Base-by-base conservation (phyloP, 1,140 invertebrate species). In the Colletes gigas region DNA sequence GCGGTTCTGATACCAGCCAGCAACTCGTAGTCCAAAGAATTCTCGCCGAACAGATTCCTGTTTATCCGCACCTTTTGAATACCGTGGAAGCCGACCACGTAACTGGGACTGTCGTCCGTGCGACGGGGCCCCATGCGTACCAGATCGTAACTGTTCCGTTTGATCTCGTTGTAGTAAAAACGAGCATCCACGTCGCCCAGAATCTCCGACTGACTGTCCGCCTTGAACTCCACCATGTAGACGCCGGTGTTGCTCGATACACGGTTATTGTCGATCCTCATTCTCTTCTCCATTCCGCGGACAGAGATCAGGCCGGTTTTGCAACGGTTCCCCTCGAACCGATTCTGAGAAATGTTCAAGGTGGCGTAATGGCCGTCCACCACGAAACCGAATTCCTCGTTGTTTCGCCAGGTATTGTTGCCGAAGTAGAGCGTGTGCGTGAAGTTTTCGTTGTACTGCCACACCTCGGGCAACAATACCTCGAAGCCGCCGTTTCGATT, bases 241-340 rank as follows among this genome's bases (percentile, higher is more conserved):
- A 95, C 94, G 0, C 97, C 98, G 66, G 94, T 95, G 90, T 99
- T 99, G 30, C 95, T 94, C 83, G 96, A 94, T 57, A 99, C 97
- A 70, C 96, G 90, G 94, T 97, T 95, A 87, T 95, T 91, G 95
- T 96, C 94, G 80, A 99, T 97, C 44, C 95, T 94, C 92, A 99
- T 95, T 87, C 97, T 96, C 93, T 99, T 99, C 92, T 99, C 99
- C 98, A 99, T 99, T 17, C 99, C 99, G 73, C 95, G 94, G 6
- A 99, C 94, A 0, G 96, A 95, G 4, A 99, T 94, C 17, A 99
- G 92, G 0, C 99, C 97, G 12, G 92, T 94, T 74, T 96, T 95
- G 87, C 98, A 99, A 8, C 93, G 93, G 90, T 99, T 99, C 54
- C 97, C 96, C 2, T 95, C 95, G 89, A 99, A 99, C 12, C 95